These are phyloP conservation scores for Himalopsyche kuldschensis DNA, from an alignment of 2,888 invertebrate genomes.

Conservation along the genomic window DNA sequence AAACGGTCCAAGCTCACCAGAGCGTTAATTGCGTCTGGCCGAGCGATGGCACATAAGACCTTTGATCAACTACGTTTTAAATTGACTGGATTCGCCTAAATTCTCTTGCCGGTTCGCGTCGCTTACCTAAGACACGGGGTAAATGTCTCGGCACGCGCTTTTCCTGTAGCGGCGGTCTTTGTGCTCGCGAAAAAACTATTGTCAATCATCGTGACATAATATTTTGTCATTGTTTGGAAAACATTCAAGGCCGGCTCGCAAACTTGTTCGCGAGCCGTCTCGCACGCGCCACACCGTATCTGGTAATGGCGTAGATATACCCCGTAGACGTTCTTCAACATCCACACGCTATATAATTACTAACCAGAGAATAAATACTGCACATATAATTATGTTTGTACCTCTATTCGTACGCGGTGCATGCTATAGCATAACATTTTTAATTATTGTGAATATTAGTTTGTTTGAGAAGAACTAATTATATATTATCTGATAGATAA, in stretches of 20 bases:
- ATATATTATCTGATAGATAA: too few relatives aligned
- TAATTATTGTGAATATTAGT: too few relatives aligned
- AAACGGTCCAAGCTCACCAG: too few relatives aligned
- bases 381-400: neutral
- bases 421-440: too few relatives aligned
- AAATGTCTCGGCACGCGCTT: neutral
- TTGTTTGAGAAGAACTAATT: too few relatives aligned
- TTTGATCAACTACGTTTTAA: too few relatives aligned
- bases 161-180: neutral
- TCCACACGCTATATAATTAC: neutral
- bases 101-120: too few relatives aligned
- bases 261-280: neutral
- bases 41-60: too few relatives aligned
- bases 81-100: too few relatives aligned
- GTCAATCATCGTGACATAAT: neutral
- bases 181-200: neutral
- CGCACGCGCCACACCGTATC: neutral
- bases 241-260: neutral
- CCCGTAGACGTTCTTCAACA: neutral
- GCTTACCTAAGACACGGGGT: too few relatives aligned
- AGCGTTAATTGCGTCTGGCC: too few relatives aligned
- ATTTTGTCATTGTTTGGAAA: neutral
- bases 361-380: neutral
- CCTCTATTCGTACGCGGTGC: too few relatives aligned
- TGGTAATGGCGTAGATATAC: neutral